A percentile compares a stretch with the other conserved stretches of the same genome.
Conservation (phyloP, 2,113 vertebrate species). For the Ictalurus punctatus region DNA sequence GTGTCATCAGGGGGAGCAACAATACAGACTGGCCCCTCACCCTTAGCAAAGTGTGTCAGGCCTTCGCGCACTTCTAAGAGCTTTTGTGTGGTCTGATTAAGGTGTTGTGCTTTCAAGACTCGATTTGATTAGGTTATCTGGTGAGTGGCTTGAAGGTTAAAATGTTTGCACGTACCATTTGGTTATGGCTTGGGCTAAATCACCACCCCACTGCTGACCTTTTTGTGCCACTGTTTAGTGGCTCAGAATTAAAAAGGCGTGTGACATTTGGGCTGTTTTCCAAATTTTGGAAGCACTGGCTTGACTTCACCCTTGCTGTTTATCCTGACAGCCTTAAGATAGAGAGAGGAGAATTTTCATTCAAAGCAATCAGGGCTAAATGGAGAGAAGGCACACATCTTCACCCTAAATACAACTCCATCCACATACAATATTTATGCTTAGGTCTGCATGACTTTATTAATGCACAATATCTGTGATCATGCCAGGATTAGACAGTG, state of each 20-base stretch:
- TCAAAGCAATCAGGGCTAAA: conserved; percentile 20
- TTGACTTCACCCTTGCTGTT: conserved; percentile 19
- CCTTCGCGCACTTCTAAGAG: not conserved
- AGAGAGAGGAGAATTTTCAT: conserved; percentile 40
- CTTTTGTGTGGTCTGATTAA: conserved; percentile 36
- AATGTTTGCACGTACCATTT: conserved; percentile 50
- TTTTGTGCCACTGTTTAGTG: conserved; percentile 34
- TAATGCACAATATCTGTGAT: conserved; percentile 2
- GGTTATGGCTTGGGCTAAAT: conserved; percentile 17
- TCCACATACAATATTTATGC: not conserved
- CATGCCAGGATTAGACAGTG: not conserved
- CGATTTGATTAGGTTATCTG: conserved; percentile 44
- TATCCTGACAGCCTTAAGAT: conserved; percentile 41
- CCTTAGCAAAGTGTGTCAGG: not conserved
- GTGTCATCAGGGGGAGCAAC: conserved; percentile 19
- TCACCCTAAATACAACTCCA: not conserved
- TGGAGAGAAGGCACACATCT: not conserved
- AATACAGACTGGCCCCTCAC: not conserved
- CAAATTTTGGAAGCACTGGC: conserved; percentile 39
- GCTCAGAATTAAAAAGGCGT: conserved; percentile 42
- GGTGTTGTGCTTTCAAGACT: conserved; percentile 31
- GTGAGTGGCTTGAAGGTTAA: conserved; percentile 45
- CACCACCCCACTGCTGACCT: not conserved
- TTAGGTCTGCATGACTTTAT: not conserved
- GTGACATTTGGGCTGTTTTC: conserved; percentile 51